Evolutionary conservation across 1,140 invertebrate species (phyloP).

Genomic region (Bombus breviceps): DNA sequence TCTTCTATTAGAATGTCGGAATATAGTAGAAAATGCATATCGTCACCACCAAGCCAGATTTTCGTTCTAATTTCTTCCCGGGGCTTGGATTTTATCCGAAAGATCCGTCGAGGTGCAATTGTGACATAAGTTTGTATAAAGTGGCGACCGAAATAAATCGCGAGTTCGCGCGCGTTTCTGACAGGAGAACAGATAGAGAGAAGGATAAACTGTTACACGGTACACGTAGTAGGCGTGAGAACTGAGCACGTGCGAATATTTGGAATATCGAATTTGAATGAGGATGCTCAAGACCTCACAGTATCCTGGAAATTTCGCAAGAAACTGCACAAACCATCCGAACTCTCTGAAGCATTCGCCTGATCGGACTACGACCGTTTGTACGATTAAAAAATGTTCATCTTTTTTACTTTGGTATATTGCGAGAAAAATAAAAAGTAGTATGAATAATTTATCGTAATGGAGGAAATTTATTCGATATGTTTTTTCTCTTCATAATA

Average conservation of each 20-base stretch:
- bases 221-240: constrained; percentile 29
- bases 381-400: neutral
- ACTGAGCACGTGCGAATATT: constrained; percentile 42
- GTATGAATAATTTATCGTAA: no score
- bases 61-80: constrained; percentile 7
- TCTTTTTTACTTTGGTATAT: neutral
- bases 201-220: neutral
- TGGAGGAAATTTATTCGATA: no score
- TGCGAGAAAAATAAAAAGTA: no score
- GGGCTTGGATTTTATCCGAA: neutral
- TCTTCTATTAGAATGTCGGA: no score
- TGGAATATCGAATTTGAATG: constrained; percentile 46
- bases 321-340: constrained; percentile 24
- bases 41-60: neutral
- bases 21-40: neutral
- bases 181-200: neutral
- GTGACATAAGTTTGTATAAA: constrained; percentile 35
- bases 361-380: neutral
- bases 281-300: constrained; percentile 9
- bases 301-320: constrained; percentile 38
- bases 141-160: constrained; percentile 38
- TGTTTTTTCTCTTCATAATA: no score
- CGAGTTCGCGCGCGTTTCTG: neutral
- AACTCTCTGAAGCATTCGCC: neutral
- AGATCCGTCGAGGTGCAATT: neutral